Evolutionary conservation across 2,888 invertebrate species (phyloP).

Genomic region (Tetragonula carbonaria): DNA sequence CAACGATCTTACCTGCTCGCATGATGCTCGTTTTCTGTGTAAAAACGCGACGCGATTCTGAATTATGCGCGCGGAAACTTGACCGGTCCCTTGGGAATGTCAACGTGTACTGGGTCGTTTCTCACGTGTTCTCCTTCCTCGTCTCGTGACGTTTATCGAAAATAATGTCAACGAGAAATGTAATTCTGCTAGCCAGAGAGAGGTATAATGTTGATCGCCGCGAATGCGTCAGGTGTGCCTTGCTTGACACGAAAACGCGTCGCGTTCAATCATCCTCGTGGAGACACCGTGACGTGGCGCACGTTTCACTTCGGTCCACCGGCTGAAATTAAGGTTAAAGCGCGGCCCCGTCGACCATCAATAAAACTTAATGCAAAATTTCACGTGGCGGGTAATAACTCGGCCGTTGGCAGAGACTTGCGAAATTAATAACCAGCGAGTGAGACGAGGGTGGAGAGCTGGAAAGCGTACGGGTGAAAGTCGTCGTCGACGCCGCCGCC

Average conservation of each 20-base stretch:
- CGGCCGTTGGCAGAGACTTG: slow-evolving; percentile 53
- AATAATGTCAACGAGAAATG: too few species aligned
- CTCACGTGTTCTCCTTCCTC: background rate
- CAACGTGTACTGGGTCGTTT: background rate
- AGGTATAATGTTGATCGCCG: too few species aligned
- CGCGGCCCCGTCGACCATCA: slow-evolving; percentile 35
- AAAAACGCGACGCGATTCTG: background rate
- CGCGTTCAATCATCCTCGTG: slow-evolving; percentile 31
- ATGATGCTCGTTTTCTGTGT: background rate
- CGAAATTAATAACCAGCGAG: slow-evolving; percentile 64
- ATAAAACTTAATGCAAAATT: slow-evolving; percentile 60
- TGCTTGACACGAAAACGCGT: background rate
- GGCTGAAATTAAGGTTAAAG: slow-evolving; percentile 51
- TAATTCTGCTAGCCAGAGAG: too few species aligned
- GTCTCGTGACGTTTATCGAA: too few species aligned
- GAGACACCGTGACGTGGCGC: slow-evolving; percentile 26
- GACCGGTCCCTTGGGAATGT: slow-evolving; percentile 7
- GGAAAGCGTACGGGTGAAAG: slow-evolving; percentile 66
- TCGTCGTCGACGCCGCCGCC: slow-evolving; percentile 43
- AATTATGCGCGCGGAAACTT: background rate
- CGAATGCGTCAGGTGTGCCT: too few species aligned
- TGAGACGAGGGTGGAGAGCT: slow-evolving; percentile 60
- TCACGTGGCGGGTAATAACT: slow-evolving; percentile 51
- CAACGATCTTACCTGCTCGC: background rate
- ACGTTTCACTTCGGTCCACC: slow-evolving; percentile 32